phyloP scores from a whole-genome alignment of 1,140 invertebrate genomes.

The Ptiloglossa arizonensis region DNA sequence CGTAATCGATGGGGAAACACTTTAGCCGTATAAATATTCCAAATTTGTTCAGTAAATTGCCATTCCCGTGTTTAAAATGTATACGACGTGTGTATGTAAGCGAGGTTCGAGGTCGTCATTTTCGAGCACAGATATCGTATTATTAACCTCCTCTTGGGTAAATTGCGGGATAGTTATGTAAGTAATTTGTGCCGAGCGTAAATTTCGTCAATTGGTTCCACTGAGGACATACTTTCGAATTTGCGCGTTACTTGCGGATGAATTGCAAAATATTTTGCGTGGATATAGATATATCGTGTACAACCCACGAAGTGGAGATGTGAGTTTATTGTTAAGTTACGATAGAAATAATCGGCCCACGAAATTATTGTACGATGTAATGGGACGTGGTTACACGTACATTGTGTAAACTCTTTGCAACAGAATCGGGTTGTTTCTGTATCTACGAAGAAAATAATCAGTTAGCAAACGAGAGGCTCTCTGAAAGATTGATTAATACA shows the following conservation, averaged over 20 bases:
- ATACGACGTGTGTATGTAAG: background rate
- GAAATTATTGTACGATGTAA: too few relatives aligned
- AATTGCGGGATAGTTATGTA: slow-evolving; percentile 29
- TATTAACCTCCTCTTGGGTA: slow-evolving; percentile 30
- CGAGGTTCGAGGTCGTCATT: background rate
- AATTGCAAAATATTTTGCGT: background rate
- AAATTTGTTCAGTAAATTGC: background rate
- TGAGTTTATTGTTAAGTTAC: too few relatives aligned
- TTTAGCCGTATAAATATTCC: background rate
- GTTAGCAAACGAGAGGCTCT: too few relatives aligned
- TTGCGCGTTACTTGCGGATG: background rate
- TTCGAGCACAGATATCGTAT: slow-evolving; percentile 19
- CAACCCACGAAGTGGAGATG: too few relatives aligned
- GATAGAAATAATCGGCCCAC: too few relatives aligned
- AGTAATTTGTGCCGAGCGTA: slow-evolving; percentile 24
- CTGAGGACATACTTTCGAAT: slow-evolving; percentile 13
- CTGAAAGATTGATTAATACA: too few relatives aligned
- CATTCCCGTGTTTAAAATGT: slow-evolving; percentile 1
- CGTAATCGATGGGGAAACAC: background rate
- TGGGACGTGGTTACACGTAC: too few relatives aligned
- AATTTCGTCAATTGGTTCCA: slow-evolving; percentile 24
- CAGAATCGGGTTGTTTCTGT: too few relatives aligned
- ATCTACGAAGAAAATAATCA: too few relatives aligned
- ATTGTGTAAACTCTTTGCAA: too few relatives aligned
- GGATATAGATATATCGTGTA: too few relatives aligned